Base-by-base conservation (phyloP, 2,888 invertebrate genomes). In the Dynastes hyllus region DNA sequence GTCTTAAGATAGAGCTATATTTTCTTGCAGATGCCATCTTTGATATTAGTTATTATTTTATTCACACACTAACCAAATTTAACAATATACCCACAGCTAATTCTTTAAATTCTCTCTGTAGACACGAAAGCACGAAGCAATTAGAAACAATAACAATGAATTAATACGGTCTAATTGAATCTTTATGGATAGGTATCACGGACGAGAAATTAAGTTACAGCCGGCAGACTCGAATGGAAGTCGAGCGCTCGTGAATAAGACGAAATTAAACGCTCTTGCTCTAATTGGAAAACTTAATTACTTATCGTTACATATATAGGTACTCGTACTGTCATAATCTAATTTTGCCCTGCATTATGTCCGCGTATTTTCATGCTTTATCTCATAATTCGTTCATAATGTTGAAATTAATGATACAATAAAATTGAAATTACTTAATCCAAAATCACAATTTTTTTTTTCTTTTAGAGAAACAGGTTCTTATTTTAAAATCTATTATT, bases 201-300 rank as follows among this genome's bases (percentile, higher is more conserved):
- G 50, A 76, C 51, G n/a, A 53, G 61, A 73, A 73, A 73, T 73
- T 73, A 73, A 73, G 73, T 73, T 73, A 61, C 50, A 73, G 40
- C 55, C 8, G 11, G 9, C 32, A 45, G 6, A 55, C n/a, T 45
- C 55, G 22, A 66, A 69, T 51, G 45, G 40, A 40, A 58, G 37
- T 16, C 13, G 58, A 45, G 58, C 61, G 45, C 45, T 58, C 61
- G 40, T 73, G 73, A 73, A 73, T 73, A 73, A 73, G 73, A 45
- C 73, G 58, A 61, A 73, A 73, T 73, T 73, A 73, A 73, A 73
- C 73, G 73, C 73, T 73, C 58, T 73, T 40, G 71, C 32, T 55
- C 73, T 77, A 77, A 77, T 77, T 77, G 77, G 77, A 77, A 77
- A 77, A 77, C 77, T 77, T 77, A 77, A 77, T 66, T 75, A 61